Base-by-base conservation (phyloP, 2,113 vertebrate genomes). In the Scomber japonicus region DNA sequence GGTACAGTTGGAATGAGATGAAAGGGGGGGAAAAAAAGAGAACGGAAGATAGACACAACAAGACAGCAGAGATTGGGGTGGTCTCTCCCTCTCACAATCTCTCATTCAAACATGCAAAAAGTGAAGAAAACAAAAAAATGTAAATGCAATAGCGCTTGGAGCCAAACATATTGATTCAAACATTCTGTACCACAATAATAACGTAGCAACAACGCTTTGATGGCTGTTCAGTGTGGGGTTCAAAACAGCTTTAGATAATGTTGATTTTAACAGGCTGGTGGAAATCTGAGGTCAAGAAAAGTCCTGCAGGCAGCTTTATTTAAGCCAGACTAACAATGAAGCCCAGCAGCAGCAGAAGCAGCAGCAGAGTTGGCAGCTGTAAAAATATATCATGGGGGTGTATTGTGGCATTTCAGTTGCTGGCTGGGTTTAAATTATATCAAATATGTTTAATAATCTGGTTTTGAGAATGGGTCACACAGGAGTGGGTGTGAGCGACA, bases 1-100 rank as follows among this genome's bases (percentile, higher is more conserved):
- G 68, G 86, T 90, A 90, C 82, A 85, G 81, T 88, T 93, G 87
- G 87, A 92, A 84, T 55, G 62, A 83, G 85, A 91, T 89, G 79
- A 92, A 92, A 93, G 86, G 59, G 17, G 59, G 17, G 17, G 49
- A 67, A 78, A 64, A 85, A 78, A 85, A 78, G 49, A 64, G 70
- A 82, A 49, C 50, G 72, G 62, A 66, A 73, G 71, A 86, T 73
- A 74, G 68, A 87, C 84, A 75, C 85, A 90, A 87, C 68, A 66
- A 83, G 85, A 88, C 87, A 84, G 80, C 83, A 65, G 76, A 82
- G 84, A 70, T 57, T 63, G 30, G 86, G 90, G 91, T 91, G 89
- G 88, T 88, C 91, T 88, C 71, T 86, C 76, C 35, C 35, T 80
- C 73, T 67, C 81, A 78, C 78, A 78, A 27, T 79, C 63, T 81